These are phyloP conservation scores for Aegypius monachus DNA, from an alignment of 2,113 vertebrate species.

Conservation along the genomic window DNA sequence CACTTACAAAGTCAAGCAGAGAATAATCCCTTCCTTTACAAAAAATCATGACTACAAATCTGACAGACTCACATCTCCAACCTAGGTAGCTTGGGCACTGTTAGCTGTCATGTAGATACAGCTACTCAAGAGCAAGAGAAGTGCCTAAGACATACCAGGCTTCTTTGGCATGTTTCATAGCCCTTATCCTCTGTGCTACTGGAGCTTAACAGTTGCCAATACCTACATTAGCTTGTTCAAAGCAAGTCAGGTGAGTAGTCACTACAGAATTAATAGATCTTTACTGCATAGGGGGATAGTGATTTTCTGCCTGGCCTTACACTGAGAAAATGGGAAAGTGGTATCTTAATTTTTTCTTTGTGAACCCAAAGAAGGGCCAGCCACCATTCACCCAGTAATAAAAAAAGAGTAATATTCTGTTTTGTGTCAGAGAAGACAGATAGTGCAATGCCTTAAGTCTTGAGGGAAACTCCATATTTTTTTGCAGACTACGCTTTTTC, in stretches of 20 bases:
- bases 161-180: neutral
- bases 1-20: neutral
- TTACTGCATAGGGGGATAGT: neutral
- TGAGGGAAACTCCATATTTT: neutral
- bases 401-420: neutral
- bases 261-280: neutral
- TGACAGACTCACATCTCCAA: neutral
- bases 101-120: neutral
- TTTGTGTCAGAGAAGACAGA: neutral
- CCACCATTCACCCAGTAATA: neutral
- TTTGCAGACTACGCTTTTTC: neutral
- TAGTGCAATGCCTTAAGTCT: neutral
- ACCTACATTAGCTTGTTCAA: neutral
- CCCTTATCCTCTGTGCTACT: neutral
- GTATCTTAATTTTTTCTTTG: neutral
- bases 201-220: neutral
- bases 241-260: neutral
- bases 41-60: neutral
- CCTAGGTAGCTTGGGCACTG: neutral
- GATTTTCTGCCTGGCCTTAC: neutral
- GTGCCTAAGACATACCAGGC: neutral
- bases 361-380: neutral
- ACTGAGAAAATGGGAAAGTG: neutral
- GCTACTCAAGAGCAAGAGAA: neutral
- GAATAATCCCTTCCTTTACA: neutral